Percentiles rank a stretch among this genome's conserved stretches.
phyloP scores from a whole-genome alignment of 1,140 invertebrate genomes.

The Nephila pilipes region DNA sequence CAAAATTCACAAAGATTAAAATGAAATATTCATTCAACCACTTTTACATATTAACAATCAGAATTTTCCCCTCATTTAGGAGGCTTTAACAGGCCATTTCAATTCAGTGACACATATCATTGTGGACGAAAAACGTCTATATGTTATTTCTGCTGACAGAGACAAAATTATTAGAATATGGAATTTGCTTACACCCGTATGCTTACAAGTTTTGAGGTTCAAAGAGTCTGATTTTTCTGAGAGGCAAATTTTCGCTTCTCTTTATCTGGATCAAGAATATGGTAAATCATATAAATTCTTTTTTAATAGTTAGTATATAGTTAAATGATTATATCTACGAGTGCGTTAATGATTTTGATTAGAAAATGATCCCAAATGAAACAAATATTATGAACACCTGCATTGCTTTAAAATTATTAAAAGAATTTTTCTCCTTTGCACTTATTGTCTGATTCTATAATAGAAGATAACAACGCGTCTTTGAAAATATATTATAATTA shows the following conservation, averaged over 20 bases:
- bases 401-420: too few relatives aligned
- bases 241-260: not conserved
- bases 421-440: too few relatives aligned
- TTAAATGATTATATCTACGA: too few relatives aligned
- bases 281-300: not conserved
- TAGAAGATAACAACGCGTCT: too few relatives aligned
- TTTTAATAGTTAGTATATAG: too few relatives aligned
- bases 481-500: too few relatives aligned
- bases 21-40: too few relatives aligned
- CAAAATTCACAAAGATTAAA: too few relatives aligned
- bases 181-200: slow-evolving; percentile 15
- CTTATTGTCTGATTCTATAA: too few relatives aligned
- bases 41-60: not conserved
- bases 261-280: slow-evolving; percentile 12
- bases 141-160: slow-evolving; percentile 38
- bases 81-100: slow-evolving; percentile 44
- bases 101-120: slow-evolving; percentile 23
- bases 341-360: too few relatives aligned
- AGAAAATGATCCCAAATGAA: too few relatives aligned
- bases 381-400: too few relatives aligned
- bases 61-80: not conserved
- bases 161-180: slow-evolving; percentile 43
- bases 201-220: slow-evolving; percentile 54
- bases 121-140: not conserved
- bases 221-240: slow-evolving; percentile 36